Evolutionary conservation across 2,113 vertebrate species (phyloP), one percentile per base, ranked within the genome.

Genomic region (Centropus unirufus): DNA sequence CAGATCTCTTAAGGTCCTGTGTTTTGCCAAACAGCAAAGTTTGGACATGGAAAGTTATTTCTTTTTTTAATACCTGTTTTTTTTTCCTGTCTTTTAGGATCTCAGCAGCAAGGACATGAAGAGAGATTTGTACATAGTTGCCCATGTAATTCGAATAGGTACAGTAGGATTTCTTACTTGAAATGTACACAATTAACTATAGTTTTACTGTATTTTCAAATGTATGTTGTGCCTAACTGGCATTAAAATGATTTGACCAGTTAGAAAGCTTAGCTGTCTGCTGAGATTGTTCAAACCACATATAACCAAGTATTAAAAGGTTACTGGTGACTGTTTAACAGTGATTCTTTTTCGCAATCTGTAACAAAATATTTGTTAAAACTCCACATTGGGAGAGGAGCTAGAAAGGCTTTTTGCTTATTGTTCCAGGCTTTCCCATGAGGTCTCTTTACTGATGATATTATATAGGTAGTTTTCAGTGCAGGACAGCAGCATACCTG

Each of bases 71-170:
- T 83, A 80, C 78, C 34, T 90, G 0, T 21, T 49, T 69, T 7
- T 7, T 81, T 90, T 92, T 95, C 52, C 90, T n/a, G 84, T 94
- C 62, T 93, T 89, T 54, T 85, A 99, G 99, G 99, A 99, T 97
- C 98, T 99, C 83, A 99, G 99, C 98, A 99, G 98, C 97, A 99
- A 99, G 97, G 99, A 99, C 96, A 98, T 99, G 98, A 99, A 99
- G 98, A 98, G 98, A 95, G 99, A 99, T 96, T 98, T 99, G 75
- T 99, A 99, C 96, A 98, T 99, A 93, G 98, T 99, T 96, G 98
- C 99, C 95, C 99, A 99, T 81, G 99, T 99, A 89, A 98, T 99
- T 94, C 98, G 99, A 98, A 99, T 99, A 96, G 99, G 99, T 99
- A 98, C 95, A 49, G 95, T 97, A 55, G 49, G 52, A 64, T 68